Conservation (phyloP, 1,140 invertebrate genomes). For the Penaeus japonicus region DNA sequence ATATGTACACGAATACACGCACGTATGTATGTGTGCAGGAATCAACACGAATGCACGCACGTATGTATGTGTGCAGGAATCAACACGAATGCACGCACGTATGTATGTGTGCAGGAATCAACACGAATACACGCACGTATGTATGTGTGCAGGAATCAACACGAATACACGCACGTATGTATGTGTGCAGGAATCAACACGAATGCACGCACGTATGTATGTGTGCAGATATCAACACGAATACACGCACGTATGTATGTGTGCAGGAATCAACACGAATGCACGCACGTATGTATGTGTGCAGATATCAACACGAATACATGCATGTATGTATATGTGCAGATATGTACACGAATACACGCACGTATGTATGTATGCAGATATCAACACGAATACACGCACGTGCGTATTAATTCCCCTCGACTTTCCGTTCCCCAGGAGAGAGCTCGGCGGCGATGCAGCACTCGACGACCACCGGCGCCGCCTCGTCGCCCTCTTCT, state of each 20-base stretch:
- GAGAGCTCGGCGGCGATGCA: constrained; percentile 47
- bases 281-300: too few species aligned
- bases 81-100: too few species aligned
- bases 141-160: neutral
- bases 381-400: neutral
- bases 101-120: too few species aligned
- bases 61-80: too few species aligned
- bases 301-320: neutral
- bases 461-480: constrained; percentile 22
- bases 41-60: too few species aligned
- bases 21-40: too few species aligned
- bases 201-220: neutral
- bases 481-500: neutral
- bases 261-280: too few species aligned
- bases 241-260: neutral
- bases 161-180: neutral
- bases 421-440: neutral
- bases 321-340: neutral
- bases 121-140: too few species aligned
- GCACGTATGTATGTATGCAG: neutral
- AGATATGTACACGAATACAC: neutral
- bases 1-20: too few species aligned
- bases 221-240: neutral
- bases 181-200: neutral
- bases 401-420: neutral